Base-by-base conservation (phyloP, 2,797 vertebrate genomes). In the Phataginus tricuspis region DNA sequence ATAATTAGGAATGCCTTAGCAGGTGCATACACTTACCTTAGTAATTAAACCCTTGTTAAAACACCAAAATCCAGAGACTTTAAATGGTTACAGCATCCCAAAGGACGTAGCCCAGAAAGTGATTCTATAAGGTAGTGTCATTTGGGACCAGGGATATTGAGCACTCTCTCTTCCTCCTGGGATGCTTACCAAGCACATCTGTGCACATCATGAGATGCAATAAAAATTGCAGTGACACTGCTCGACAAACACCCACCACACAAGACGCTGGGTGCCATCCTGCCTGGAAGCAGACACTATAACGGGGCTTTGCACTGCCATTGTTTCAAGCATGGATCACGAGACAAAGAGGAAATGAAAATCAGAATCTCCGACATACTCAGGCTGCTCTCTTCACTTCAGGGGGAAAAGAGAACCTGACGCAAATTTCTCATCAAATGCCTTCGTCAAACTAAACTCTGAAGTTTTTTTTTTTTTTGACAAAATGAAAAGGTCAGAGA, bases 61-160 rank as follows among this genome's bases (percentile, higher is more conserved):
- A 99, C 98, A 99, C 99, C 99, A 99, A 99, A 99, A 99, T 98
- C 99, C 99, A 98, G 99, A 98, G 99, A 99, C 99, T 98, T 99
- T 98, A 99, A 99, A 98, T 98, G 98, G 98, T 98, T 99, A 98
- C 98, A 97, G 96, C 92, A 98, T 99, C 99, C 99, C 99, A 97
- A 87, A 98, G 99, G 99, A 99, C 98, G 98, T 98, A 98, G 99
- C 99, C 98, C 98, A 98, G 99, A 98, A 99, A 99, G 99, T 98
- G 99, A 99, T 99, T 99, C 99, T 99, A 98, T 99, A 99, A 99
- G 99, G 99, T 98, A 99, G 98, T 93, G 94, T 99, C 99, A 98
- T 98, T 98, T 98, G 99, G 99, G 99, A 99, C 95, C 98, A 96
- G 95, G 96, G 64, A 96, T 98, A 98, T 97, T 93, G 97, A 98